A percentile compares a stretch with the other conserved stretches of the same genome.
phyloP scores from a whole-genome alignment of 1,140 invertebrate genomes.

The Odontomachus brunneus region DNA sequence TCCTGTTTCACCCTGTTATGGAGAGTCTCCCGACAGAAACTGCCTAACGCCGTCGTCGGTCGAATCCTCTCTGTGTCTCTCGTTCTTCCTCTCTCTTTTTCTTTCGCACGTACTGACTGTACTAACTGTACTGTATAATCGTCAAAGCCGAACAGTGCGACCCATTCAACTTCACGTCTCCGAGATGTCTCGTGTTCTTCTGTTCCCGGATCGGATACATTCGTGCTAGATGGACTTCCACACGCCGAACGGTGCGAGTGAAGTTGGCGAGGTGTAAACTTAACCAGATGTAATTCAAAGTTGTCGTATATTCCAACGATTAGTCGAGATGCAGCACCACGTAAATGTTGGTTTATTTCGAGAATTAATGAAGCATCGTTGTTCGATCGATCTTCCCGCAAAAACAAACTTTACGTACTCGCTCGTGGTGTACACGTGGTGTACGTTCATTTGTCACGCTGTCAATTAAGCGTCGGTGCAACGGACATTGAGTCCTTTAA shows the following conservation, averaged over 20 bases:
- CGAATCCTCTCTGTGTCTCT: constrained; percentile 8
- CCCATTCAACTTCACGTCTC: not conserved
- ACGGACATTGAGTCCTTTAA: constrained; percentile 3
- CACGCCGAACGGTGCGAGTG: not conserved
- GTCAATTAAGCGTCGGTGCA: not conserved
- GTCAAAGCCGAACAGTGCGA: not conserved
- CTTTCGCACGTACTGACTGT: constrained; percentile 9
- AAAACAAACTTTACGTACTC: too few relatives aligned
- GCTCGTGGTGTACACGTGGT: not conserved
- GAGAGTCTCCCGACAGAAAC: not conserved
- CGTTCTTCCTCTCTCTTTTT: not conserved
- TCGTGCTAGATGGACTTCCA: too few relatives aligned
- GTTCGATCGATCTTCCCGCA: not conserved
- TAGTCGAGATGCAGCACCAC: not conserved
- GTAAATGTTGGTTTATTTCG: not conserved
- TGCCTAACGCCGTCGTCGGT: too few relatives aligned
- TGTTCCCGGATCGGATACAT: too few relatives aligned
- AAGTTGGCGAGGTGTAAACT: not conserved
- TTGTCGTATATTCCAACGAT: not conserved
- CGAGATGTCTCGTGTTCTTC: not conserved
- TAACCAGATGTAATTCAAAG: too few relatives aligned
- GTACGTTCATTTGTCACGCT: not conserved
- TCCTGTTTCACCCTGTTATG: constrained; percentile 25
- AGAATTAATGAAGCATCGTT: constrained; percentile 25
- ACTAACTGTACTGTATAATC: not conserved